Percentiles rank a stretch among this genome's conserved stretches.
phyloP scores from a whole-genome alignment of 2,113 vertebrate genomes.

The Daubentonia madagascariensis region DNA sequence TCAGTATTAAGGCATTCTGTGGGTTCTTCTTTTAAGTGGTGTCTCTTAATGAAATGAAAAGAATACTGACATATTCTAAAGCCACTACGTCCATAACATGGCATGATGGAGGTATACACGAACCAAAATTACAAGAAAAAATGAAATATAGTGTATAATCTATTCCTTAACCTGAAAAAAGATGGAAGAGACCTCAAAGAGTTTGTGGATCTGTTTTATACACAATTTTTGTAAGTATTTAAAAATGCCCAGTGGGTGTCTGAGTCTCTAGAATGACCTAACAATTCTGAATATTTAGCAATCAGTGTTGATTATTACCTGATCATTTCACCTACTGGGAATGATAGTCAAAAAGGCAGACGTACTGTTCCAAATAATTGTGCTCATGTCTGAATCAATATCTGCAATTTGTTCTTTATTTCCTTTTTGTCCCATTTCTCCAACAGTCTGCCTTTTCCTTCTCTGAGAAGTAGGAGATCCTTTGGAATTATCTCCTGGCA shows the following conservation, averaged over 20 bases:
- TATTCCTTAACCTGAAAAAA: background rate
- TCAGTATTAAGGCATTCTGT: background rate
- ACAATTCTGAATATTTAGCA: background rate
- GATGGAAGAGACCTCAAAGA: background rate
- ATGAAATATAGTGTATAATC: background rate
- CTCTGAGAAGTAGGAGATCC: background rate
- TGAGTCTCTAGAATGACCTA: background rate
- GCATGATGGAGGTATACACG: background rate
- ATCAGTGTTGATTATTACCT: background rate
- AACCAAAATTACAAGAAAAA: background rate
- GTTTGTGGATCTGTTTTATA: background rate
- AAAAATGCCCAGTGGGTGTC: background rate
- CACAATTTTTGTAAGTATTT: background rate
- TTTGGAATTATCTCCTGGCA: background rate
- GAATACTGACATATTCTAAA: background rate
- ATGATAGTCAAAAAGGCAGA: background rate
- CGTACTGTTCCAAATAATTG: background rate
- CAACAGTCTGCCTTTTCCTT: background rate
- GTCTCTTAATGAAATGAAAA: slow-evolving; percentile 7
- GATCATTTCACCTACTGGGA: background rate
- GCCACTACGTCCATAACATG: background rate
- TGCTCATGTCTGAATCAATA: background rate
- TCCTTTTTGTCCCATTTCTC: background rate
- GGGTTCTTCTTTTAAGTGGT: background rate
- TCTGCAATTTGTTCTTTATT: background rate